Percentiles rank a stretch among this genome's conserved stretches.
phyloP scores from a whole-genome alignment of 2,797 vertebrate genomes.

The Tolypeutes matacus region DNA sequence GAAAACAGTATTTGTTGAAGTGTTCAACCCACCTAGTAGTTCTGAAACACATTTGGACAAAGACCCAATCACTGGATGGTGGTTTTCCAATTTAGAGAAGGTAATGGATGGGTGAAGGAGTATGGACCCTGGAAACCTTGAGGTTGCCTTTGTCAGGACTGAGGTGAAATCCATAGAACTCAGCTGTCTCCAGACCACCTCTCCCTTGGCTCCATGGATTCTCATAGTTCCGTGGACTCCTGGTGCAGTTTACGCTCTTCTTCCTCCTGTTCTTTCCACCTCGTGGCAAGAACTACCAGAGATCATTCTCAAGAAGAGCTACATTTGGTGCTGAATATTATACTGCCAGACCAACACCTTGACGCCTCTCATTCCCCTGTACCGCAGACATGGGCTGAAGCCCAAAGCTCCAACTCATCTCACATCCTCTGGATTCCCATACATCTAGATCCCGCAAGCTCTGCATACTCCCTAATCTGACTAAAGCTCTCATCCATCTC shows the following conservation, averaged over 20 bases:
- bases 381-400: not conserved
- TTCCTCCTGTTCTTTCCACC: not conserved
- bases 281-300: not conserved
- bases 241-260: not conserved
- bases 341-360: too few species aligned
- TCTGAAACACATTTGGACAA: conserved; percentile 37
- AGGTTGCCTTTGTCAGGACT: not conserved
- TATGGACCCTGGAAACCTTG: not conserved
- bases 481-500: not conserved
- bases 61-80: not conserved
- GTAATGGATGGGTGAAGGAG: not conserved
- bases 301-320: not conserved
- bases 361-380: not conserved
- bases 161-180: not conserved
- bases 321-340: not conserved
- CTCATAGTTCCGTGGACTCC: rapidly evolving
- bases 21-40: conserved; percentile 38
- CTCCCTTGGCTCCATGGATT: not conserved
- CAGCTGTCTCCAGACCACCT: not conserved
- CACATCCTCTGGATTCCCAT: not conserved
- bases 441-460: not conserved
- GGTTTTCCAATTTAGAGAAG: conserved; percentile 26
- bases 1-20: conserved; percentile 34
- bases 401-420: not conserved
- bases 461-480: not conserved